These are phyloP conservation scores for Ischnus inquisitorius DNA, from an alignment of 2,888 invertebrate genomes.

Conservation along the genomic window DNA sequence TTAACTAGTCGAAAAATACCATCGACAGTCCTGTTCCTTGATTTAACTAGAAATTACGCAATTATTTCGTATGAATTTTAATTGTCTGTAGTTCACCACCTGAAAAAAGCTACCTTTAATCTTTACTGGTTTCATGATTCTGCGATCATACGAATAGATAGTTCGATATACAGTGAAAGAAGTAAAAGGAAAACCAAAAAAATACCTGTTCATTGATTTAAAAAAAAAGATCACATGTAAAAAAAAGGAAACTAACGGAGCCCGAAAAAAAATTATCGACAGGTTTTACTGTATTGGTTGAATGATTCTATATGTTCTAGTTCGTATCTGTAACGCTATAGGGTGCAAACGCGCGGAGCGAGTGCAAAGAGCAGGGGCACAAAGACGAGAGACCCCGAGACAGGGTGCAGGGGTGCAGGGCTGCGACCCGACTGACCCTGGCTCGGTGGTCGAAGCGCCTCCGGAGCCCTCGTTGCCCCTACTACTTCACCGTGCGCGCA, in stretches of 20 bases:
- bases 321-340: conserved; percentile 45
- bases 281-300: conserved; percentile 48
- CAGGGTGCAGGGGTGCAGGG: conserved; percentile 81
- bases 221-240: conserved; percentile 5
- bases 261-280: conserved; percentile 16
- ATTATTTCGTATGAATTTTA: too few relatives aligned
- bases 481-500: conserved; percentile 71
- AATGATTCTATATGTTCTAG: conserved; percentile 17
- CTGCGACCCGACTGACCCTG: conserved; percentile 84
- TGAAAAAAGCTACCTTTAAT: too few relatives aligned
- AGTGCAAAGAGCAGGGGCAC: conserved; percentile 70
- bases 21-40: too few relatives aligned
- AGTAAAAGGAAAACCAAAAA: neutral
- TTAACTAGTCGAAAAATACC: neutral
- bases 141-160: too few relatives aligned
- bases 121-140: too few relatives aligned
- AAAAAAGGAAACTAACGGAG: neutral
- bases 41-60: too few relatives aligned
- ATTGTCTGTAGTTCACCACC: too few relatives aligned
- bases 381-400: conserved; percentile 63
- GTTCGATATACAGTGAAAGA: neutral
- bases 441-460: conserved; percentile 81
- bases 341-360: conserved; percentile 61
- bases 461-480: conserved; percentile 80
- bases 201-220: neutral